A percentile compares a stretch with the other conserved stretches of the same genome.
phyloP scores from a whole-genome alignment of 2,888 invertebrate species.

The Plemyria rubiginata region DNA sequence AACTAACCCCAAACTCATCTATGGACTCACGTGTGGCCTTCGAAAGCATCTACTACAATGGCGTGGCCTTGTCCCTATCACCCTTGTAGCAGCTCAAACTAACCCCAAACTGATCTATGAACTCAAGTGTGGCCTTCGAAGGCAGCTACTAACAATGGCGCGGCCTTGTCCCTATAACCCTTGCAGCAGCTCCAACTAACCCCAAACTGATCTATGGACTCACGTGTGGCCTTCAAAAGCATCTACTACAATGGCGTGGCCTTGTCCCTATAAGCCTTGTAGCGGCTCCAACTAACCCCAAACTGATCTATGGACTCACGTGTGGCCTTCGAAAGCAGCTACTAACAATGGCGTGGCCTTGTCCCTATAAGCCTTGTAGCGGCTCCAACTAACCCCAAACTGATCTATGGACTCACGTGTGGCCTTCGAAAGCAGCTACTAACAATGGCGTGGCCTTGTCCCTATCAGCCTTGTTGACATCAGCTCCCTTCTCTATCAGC shows the following conservation, averaged over 20 bases:
- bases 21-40: no score
- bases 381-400: no score
- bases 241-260: slow-evolving; percentile 95
- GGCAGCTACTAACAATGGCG: slow-evolving; percentile 94
- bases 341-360: slow-evolving; percentile 94
- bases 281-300: no score
- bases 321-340: slow-evolving; percentile 96
- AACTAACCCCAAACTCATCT: no score
- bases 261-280: slow-evolving; percentile 93
- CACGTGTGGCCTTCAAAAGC: slow-evolving; percentile 95
- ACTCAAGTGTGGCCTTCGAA: slow-evolving; percentile 94
- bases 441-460: slow-evolving; percentile 95
- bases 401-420: slow-evolving; percentile 84
- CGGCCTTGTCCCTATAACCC: slow-evolving; percentile 94
- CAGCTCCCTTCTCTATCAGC: slow-evolving; percentile 92
- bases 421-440: slow-evolving; percentile 96
- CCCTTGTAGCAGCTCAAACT: no score
- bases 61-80: no score
- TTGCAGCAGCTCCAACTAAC: slow-evolving; percentile 93
- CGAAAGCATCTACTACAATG: no score
- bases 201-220: no score
- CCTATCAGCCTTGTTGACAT: slow-evolving; percentile 92
- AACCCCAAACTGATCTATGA: no score
- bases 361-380: slow-evolving; percentile 69
- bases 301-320: no score